Conservation (phyloP, 2,888 invertebrate species). For the Ypsolopha sequella region DNA sequence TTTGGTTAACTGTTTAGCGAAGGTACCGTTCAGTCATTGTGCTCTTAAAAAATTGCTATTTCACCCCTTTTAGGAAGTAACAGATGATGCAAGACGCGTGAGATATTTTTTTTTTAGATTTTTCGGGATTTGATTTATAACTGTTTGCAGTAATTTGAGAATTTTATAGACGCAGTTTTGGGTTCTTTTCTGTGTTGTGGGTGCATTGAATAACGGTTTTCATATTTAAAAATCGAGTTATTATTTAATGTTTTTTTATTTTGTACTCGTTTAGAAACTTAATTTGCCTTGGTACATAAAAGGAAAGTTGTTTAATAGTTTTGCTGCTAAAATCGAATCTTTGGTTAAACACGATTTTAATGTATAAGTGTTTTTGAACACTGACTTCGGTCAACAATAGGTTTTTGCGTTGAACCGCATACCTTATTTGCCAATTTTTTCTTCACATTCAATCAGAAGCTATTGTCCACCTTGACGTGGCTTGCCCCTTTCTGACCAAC, state of each 20-base stretch:
- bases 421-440: constrained; percentile 23
- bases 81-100: constrained; percentile 57
- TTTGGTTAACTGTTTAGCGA: constrained; percentile 45
- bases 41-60: constrained; percentile 29
- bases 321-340: background rate
- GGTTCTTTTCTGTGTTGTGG: constrained; percentile 30
- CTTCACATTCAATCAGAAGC: constrained; percentile 41
- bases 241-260: background rate
- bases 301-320: background rate
- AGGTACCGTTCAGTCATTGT: constrained; percentile 48
- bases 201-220: constrained; percentile 54
- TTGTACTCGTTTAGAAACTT: background rate
- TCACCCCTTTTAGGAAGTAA: constrained; percentile 63
- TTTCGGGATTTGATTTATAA: constrained; percentile 57
- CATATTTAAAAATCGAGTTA: background rate
- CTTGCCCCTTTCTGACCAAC: constrained; percentile 46
- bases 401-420: background rate
- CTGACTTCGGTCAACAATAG: background rate
- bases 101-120: constrained; percentile 50
- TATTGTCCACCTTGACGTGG: constrained; percentile 42
- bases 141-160: constrained; percentile 69
- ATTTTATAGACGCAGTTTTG: constrained; percentile 38
- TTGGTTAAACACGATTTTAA: background rate
- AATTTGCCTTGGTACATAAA: background rate
- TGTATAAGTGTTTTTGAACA: no score